A percentile compares a stretch with the other conserved stretches of the same genome.
phyloP scores from a whole-genome alignment of 2,113 vertebrate genomes.

The Clarias batrachus region DNA sequence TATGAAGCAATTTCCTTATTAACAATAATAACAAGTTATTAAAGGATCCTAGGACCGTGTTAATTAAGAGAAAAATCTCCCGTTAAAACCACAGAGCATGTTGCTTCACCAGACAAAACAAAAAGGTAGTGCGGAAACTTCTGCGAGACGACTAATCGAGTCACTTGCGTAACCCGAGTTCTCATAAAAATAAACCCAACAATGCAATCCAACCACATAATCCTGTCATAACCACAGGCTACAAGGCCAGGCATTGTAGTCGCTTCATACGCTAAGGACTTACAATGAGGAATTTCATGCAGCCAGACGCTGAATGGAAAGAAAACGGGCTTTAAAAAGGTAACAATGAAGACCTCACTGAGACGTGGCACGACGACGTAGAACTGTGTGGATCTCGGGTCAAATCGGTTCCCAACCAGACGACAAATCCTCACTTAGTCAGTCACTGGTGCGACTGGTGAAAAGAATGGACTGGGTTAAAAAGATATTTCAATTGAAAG shows the following conservation, averaged over 20 bases:
- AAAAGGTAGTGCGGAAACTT: neutral
- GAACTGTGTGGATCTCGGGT: neutral
- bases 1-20: neutral
- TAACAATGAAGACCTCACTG: conserved; percentile 32
- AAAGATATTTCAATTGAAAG: neutral
- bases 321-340: conserved; percentile 25
- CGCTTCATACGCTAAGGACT: conserved; percentile 1
- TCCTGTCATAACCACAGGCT: conserved; percentile 26
- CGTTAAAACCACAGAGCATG: neutral
- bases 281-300: neutral
- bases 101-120: neutral
- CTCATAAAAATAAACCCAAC: conserved; percentile 27
- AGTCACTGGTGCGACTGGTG: neutral
- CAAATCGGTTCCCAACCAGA: conserved; percentile 19
- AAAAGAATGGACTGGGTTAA: neutral
- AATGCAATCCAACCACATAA: conserved; percentile 29
- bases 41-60: neutral
- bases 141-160: neutral
- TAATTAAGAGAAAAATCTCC: neutral
- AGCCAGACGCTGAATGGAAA: conserved; percentile 15
- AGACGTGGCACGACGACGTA: neutral
- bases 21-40: neutral
- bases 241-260: conserved; percentile 34
- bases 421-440: neutral
- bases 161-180: conserved; percentile 22